Conservation (phyloP, 2,888 invertebrate species). For the Drosophila barbarae region DNA sequence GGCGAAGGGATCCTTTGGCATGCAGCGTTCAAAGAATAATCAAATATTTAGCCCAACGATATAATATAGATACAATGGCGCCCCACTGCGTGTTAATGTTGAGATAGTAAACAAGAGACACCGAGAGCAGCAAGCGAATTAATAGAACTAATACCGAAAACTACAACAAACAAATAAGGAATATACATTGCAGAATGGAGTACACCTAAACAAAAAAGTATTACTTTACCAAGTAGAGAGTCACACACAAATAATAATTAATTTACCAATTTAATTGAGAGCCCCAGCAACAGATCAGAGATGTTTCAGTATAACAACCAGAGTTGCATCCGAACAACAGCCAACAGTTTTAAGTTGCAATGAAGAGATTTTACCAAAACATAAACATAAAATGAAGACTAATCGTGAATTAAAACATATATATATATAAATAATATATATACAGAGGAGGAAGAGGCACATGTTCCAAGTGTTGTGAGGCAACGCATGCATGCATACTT, state of each 20-base stretch:
- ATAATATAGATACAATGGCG: conserved; percentile 73
- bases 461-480: conserved; percentile 35
- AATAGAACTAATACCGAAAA: conserved; percentile 56
- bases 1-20: conserved; percentile 35
- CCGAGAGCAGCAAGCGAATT: conserved; percentile 69
- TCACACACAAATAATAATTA: conserved; percentile 56
- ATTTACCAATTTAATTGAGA: conserved; percentile 61
- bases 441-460: conserved; percentile 23
- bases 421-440: conserved; percentile 23
- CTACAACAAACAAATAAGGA: conserved; percentile 25
- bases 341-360: conserved; percentile 62
- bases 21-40: conserved; percentile 67
- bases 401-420: conserved; percentile 49
- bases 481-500: conserved; percentile 36
- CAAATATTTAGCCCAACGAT: conserved; percentile 79
- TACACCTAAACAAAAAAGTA: conserved; percentile 59
- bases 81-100: conserved; percentile 59
- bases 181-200: conserved; percentile 39
- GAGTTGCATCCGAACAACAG: conserved; percentile 16
- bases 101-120: conserved; percentile 57
- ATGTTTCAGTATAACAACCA: conserved; percentile 4
- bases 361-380: conserved; percentile 60
- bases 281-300: not conserved
- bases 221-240: conserved; percentile 69
- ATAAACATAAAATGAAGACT: conserved; percentile 61